Evolutionary conservation across 1,140 invertebrate species (phyloP).

Genomic region (Leucophenga varia): DNA sequence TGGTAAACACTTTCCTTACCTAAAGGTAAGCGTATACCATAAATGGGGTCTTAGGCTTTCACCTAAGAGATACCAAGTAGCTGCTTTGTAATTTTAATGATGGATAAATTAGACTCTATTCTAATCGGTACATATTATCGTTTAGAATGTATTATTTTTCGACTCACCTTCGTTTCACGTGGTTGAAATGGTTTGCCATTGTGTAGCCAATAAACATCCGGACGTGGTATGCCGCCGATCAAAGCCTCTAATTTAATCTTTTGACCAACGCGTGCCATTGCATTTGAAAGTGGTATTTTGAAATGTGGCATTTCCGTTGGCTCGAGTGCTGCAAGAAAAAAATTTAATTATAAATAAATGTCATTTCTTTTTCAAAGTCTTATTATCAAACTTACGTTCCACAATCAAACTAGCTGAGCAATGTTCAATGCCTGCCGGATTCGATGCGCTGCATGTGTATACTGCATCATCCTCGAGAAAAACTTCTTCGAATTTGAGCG

Average conservation of each 20-base stretch:
- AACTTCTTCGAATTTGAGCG: constrained; percentile 68
- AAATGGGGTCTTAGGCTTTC: too few relatives aligned
- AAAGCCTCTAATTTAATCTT: constrained; percentile 71
- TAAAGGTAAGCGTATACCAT: too few relatives aligned
- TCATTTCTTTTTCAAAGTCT: not conserved
- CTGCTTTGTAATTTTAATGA: too few relatives aligned
- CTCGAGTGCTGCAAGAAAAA: constrained; percentile 58
- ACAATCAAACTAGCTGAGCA: constrained; percentile 75
- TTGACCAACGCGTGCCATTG: constrained; percentile 66
- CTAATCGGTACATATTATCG: too few relatives aligned
- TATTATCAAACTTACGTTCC: constrained; percentile 62
- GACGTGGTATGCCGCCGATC: constrained; percentile 74
- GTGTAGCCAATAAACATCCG: constrained; percentile 67
- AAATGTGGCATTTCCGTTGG: constrained; percentile 68
- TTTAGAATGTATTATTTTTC: not conserved
- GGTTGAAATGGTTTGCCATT: constrained; percentile 62
- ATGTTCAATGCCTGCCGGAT: constrained; percentile 70
- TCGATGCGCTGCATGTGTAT: constrained; percentile 73
- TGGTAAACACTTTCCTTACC: too few relatives aligned
- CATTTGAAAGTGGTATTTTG: constrained; percentile 64
- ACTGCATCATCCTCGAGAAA: constrained; percentile 65
- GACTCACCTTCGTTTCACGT: constrained; percentile 48
- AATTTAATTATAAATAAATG: not conserved
- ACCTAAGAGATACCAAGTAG: too few relatives aligned
- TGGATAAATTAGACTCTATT: too few relatives aligned